A percentile compares a stretch with the other conserved stretches of the same genome.
These are phyloP conservation scores for Lagopus muta DNA, from an alignment of 2,113 vertebrate species.

Conservation along the genomic window DNA sequence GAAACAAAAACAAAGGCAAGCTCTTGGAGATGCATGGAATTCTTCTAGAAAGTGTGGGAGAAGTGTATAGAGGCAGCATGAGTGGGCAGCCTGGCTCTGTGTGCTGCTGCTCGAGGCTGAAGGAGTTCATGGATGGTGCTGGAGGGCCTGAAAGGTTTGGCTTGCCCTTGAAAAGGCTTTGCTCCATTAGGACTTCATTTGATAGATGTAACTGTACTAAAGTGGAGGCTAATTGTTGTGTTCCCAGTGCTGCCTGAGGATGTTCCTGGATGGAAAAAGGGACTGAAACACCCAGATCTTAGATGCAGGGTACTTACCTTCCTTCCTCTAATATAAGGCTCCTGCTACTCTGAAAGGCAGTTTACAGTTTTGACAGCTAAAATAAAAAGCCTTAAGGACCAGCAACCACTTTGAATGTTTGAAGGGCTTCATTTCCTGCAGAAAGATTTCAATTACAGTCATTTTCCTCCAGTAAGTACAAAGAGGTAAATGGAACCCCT, in stretches of 20 bases:
- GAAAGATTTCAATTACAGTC: slow-evolving; percentile 74
- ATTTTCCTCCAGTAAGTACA: slow-evolving; percentile 64
- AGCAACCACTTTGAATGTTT: slow-evolving; percentile 58
- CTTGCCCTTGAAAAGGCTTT: slow-evolving; percentile 35
- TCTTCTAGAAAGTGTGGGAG: slow-evolving; percentile 28
- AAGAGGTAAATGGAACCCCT: slow-evolving; percentile 70
- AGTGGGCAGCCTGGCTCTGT: not conserved
- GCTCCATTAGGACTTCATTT: not conserved
- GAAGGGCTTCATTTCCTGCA: slow-evolving; percentile 66
- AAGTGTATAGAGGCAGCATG: not conserved
- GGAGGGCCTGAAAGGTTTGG: slow-evolving; percentile 26
- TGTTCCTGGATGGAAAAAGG: slow-evolving; percentile 57
- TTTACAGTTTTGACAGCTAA: slow-evolving; percentile 71
- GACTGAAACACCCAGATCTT: slow-evolving; percentile 46
- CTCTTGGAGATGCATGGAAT: not conserved
- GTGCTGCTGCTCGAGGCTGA: not conserved
- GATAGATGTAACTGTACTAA: not conserved
- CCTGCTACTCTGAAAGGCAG: slow-evolving; percentile 34
- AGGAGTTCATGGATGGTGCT: not conserved
- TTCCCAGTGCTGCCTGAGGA: slow-evolving; percentile 1
- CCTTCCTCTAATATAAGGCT: slow-evolving; percentile 6
- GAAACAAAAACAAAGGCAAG: not conserved
- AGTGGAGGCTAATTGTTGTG: not conserved
- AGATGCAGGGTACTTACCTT: slow-evolving; percentile 14
- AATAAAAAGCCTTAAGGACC: slow-evolving; percentile 71